Evolutionary conservation across 2,888 invertebrate species (phyloP).

Genomic region (Hirtodrosophila confusa): DNA sequence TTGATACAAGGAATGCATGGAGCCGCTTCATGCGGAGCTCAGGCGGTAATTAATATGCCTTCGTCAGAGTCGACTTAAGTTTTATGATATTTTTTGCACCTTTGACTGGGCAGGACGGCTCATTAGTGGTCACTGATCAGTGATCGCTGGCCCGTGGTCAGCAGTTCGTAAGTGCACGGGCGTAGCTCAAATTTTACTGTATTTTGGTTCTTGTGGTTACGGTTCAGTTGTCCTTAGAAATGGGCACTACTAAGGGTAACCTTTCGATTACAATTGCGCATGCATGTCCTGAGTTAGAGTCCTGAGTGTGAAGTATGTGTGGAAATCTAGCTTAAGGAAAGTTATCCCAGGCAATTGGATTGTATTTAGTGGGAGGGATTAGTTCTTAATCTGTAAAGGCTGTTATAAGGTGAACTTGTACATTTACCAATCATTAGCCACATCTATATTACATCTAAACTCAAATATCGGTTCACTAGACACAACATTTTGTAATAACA

Average conservation of each 20-base stretch:
- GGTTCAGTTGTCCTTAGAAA: conserved; percentile 29
- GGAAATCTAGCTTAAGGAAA: no score
- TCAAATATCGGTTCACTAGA: not conserved
- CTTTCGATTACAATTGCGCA: not conserved
- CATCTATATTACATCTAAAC: no score
- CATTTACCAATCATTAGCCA: no score
- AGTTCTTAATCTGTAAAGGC: no score
- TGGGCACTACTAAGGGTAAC: conserved; percentile 29
- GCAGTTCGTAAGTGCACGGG: conserved; percentile 29
- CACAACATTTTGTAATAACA: no score
- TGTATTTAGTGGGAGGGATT: no score
- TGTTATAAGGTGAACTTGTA: no score
- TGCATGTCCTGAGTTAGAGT: no score
- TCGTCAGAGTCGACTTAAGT: conserved; percentile 17
- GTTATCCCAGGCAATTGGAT: no score
- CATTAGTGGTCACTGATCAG: conserved; percentile 59
- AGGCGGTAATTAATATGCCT: conserved; percentile 68
- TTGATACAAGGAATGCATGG: conserved; percentile 57
- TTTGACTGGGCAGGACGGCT: conserved; percentile 45
- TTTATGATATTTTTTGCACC: conserved; percentile 69
- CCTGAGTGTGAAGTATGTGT: no score
- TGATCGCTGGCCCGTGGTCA: conserved; percentile 11
- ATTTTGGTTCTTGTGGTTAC: conserved; percentile 48
- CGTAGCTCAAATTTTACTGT: conserved; percentile 52
- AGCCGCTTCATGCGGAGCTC: conserved; percentile 17